phyloP scores from a whole-genome alignment of 2,113 vertebrate genomes.

The Peucedramus taeniatus region DNA sequence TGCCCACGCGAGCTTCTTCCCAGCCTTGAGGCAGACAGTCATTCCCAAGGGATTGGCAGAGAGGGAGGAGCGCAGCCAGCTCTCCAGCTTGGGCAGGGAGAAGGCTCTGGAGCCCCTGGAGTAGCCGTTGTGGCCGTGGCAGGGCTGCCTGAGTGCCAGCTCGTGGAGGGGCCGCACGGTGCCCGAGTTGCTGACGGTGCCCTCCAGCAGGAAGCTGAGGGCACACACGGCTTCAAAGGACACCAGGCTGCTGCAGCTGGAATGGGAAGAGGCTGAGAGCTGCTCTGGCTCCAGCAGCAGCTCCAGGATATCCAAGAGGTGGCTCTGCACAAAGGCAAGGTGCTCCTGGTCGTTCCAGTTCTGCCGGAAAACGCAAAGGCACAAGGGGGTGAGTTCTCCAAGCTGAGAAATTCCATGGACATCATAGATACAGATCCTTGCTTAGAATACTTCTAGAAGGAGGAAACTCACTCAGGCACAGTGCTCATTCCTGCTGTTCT shows the following conservation, averaged over 20 bases:
- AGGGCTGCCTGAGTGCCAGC: conserved; percentile 79
- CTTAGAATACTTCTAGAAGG: background rate
- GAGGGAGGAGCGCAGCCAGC: conserved; percentile 80
- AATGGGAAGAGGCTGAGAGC: conserved; percentile 77
- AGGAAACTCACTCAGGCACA: too few species aligned
- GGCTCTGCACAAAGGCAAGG: conserved; percentile 81
- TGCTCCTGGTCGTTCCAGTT: conserved; percentile 96
- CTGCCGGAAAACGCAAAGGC: conserved; percentile 68
- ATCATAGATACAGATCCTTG: accelerated
- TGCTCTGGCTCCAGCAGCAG: conserved; percentile 89
- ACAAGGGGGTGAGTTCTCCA: background rate
- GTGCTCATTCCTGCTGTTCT: background rate
- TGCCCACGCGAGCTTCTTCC: conserved; percentile 91
- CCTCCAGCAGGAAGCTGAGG: conserved; percentile 88
- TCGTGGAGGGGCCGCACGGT: conserved; percentile 77
- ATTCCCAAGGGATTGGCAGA: conserved; percentile 84
- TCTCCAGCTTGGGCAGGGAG: conserved; percentile 79
- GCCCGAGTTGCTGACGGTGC: conserved; percentile 62
- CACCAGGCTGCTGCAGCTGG: conserved; percentile 72
- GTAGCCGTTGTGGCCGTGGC: conserved; percentile 79
- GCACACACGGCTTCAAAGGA: conserved; percentile 79
- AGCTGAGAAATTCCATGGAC: background rate
- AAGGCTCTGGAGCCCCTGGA: conserved; percentile 77
- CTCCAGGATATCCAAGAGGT: conserved; percentile 84
- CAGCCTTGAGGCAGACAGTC: conserved; percentile 83